These are phyloP conservation scores for Lethenteron camtschaticum DNA, from an alignment of 2,113 vertebrate species.

Conservation along the genomic window DNA sequence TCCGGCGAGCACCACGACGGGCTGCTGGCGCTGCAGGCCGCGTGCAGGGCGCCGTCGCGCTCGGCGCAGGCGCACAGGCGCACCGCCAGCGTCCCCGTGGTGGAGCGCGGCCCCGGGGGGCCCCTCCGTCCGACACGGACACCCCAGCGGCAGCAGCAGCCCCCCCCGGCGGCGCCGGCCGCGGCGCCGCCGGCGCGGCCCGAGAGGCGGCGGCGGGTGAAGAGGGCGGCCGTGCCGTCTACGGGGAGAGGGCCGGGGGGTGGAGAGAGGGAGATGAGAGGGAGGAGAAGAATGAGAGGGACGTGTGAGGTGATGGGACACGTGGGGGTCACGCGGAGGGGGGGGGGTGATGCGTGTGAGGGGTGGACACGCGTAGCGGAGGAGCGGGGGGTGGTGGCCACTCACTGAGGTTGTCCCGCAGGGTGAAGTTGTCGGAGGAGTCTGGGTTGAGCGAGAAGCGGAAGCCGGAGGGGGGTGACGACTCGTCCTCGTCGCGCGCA, in stretches of 20 bases:
- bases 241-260: neutral
- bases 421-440: neutral
- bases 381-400: neutral
- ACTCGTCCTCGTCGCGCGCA: neutral
- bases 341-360: neutral
- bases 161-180: neutral
- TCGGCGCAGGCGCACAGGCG: neutral
- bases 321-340: neutral
- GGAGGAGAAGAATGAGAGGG: too few relatives aligned
- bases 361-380: neutral
- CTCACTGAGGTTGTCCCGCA: conserved; percentile 3
- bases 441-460: neutral
- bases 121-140: neutral
- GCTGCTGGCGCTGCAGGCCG: neutral
- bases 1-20: neutral
- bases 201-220: neutral
- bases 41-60: neutral
- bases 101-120: neutral
- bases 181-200: neutral
- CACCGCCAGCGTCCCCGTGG: neutral
- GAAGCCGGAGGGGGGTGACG: neutral
- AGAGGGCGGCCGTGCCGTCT: conserved; percentile 2
- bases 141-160: neutral
- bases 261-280: too few relatives aligned
- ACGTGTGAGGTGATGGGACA: too few relatives aligned